phyloP scores from a whole-genome alignment of 2,113 vertebrate species.

The Chauna torquata region DNA sequence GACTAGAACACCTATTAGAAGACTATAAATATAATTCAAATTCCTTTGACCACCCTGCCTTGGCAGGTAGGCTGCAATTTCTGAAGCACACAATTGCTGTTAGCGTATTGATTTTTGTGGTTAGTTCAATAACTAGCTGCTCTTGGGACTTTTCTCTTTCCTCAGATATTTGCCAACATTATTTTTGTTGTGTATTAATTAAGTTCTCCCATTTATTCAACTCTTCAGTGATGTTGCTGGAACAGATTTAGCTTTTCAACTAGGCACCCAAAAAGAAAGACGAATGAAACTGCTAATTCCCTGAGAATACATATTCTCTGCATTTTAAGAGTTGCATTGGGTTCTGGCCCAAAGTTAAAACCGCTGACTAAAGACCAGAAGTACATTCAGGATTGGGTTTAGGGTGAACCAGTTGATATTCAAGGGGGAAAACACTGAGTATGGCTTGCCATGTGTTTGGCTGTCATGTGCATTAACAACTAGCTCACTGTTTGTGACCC shows the following conservation, averaged over 20 bases:
- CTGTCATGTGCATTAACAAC: background rate
- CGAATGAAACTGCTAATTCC: background rate
- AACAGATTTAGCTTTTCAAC: background rate
- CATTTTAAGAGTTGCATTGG: background rate
- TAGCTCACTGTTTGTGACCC: background rate
- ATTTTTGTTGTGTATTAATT: background rate
- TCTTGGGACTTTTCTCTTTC: background rate
- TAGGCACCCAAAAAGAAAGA: background rate
- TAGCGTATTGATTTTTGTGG: constrained; percentile 22
- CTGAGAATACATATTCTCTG: background rate
- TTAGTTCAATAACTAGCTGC: background rate
- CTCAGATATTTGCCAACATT: background rate
- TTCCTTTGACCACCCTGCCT: background rate
- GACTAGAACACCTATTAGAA: background rate
- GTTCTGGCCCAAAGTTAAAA: background rate
- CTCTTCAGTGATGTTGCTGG: background rate
- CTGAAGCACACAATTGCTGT: background rate
- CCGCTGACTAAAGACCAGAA: background rate
- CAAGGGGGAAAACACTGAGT: background rate
- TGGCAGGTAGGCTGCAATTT: background rate
- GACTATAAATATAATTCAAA: background rate
- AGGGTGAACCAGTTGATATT: background rate
- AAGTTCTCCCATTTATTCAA: background rate
- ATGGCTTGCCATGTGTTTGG: background rate
- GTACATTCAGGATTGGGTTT: background rate